Conservation (phyloP, 2,888 invertebrate genomes). For the Carabus problematicus region DNA sequence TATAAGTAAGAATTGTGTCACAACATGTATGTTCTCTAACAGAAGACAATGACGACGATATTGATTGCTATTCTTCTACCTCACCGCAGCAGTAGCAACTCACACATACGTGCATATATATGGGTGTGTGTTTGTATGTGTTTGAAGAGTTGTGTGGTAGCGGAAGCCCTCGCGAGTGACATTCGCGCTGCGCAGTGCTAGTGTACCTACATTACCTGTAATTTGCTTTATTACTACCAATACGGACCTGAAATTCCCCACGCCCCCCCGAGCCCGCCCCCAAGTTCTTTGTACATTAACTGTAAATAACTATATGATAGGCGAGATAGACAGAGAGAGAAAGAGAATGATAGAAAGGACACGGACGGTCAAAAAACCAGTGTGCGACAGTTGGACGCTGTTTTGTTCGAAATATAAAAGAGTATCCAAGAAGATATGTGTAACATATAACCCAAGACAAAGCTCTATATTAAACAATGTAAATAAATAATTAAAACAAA, state of each 20-base stretch:
- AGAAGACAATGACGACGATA: slow-evolving; percentile 4
- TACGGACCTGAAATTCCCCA: slow-evolving; percentile 35
- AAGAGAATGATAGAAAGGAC: neutral
- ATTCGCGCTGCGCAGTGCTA: slow-evolving; percentile 47
- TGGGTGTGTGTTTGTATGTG: neutral
- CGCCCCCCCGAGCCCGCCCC: slow-evolving; percentile 45
- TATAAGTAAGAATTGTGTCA: neutral
- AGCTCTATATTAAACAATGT: slow-evolving; percentile 46
- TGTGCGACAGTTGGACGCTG: slow-evolving; percentile 16
- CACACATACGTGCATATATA: too few relatives aligned
- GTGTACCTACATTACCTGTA: slow-evolving; percentile 49
- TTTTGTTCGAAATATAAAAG: slow-evolving; percentile 18
- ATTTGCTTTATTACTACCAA: slow-evolving; percentile 45
- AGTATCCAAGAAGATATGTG: slow-evolving; percentile 28
- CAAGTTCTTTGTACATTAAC: slow-evolving; percentile 36
- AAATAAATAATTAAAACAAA: slow-evolving; percentile 45
- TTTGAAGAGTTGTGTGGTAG: slow-evolving; percentile 47
- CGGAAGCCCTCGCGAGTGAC: slow-evolving; percentile 54
- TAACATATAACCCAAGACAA: slow-evolving; percentile 39
- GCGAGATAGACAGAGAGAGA: neutral
- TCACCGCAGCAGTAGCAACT: neutral
- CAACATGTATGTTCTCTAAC: neutral
- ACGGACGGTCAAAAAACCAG: slow-evolving; percentile 6
- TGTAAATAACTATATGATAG: slow-evolving; percentile 27
- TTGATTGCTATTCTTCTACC: neutral